Conservation (phyloP, 2,797 vertebrate genomes). For the Mus caroli region DNA sequence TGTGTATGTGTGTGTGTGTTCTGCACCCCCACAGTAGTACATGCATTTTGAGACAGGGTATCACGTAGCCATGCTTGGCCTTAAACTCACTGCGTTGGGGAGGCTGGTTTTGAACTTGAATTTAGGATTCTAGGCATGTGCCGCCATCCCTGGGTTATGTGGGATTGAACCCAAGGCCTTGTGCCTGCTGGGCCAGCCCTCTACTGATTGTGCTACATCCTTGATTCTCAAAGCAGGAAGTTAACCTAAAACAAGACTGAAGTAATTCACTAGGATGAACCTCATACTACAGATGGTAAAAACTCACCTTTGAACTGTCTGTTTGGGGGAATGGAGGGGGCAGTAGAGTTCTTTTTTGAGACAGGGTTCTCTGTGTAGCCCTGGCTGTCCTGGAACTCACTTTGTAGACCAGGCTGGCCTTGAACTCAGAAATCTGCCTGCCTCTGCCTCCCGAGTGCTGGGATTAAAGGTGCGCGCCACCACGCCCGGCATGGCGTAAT, state of each 20-base stretch:
- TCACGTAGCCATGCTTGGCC: no score
- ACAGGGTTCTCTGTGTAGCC: no score
- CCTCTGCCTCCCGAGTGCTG: no score
- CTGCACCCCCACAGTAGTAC: no score
- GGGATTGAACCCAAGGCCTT: background rate
- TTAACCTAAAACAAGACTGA: slow-evolving; percentile 35
- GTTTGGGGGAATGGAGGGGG: background rate
- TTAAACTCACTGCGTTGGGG: background rate
- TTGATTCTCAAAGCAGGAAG: background rate
- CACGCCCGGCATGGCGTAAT: background rate
- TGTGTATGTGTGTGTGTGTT: background rate
- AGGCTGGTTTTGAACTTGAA: background rate
- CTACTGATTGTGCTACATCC: background rate
- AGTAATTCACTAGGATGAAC: background rate
- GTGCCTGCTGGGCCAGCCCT: background rate
- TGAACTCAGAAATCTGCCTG: no score
- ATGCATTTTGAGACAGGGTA: background rate
- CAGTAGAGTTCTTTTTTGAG: background rate
- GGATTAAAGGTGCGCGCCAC: no score
- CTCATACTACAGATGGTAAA: background rate
- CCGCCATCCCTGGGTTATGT: no score
- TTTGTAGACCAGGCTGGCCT: no score
- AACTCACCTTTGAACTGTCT: slow-evolving; percentile 31
- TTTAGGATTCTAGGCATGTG: background rate
- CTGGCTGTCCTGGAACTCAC: no score